Percentiles rank a stretch among this genome's conserved stretches.
phyloP scores from a whole-genome alignment of 2,888 invertebrate genomes.

The Leucophenga maculata region DNA sequence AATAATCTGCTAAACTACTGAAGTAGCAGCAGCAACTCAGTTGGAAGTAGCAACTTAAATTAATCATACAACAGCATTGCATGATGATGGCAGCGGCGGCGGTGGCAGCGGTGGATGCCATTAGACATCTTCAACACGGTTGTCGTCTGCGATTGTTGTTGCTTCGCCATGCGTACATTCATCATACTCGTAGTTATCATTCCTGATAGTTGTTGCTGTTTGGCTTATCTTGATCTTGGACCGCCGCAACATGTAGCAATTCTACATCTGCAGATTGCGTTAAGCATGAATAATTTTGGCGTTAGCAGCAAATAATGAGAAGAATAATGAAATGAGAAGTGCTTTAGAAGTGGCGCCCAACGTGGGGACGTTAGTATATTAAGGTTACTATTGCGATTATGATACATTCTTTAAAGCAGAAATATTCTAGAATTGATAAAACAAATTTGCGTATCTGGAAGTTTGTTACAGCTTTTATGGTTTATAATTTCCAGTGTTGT shows the following conservation, averaged over 20 bases:
- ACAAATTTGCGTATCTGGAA: too few relatives aligned
- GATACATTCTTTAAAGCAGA: too few relatives aligned
- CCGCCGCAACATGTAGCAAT: constrained; percentile 26
- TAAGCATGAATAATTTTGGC: background rate
- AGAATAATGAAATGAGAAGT: too few relatives aligned
- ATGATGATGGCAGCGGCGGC: background rate
- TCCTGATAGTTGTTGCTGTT: constrained; percentile 12
- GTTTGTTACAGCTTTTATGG: too few relatives aligned
- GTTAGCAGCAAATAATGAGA: too few relatives aligned
- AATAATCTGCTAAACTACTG: constrained; percentile 43
- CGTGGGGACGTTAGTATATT: too few relatives aligned
- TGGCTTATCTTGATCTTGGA: constrained; percentile 55
- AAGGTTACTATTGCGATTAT: too few relatives aligned
- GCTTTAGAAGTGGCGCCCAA: too few relatives aligned
- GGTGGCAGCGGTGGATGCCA: too few relatives aligned
- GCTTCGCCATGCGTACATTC: constrained; percentile 13
- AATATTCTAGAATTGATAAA: too few relatives aligned
- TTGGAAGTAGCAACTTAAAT: background rate
- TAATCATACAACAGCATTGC: constrained; percentile 13
- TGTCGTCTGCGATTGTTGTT: constrained; percentile 43
- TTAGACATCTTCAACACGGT: constrained; percentile 13
- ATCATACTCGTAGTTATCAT: constrained; percentile 25
- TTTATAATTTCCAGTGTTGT: too few relatives aligned
- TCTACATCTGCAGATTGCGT: background rate
- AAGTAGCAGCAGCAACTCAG: constrained; percentile 37